Evolutionary conservation across 2,113 vertebrate genomes (phyloP), one percentile per base, ranked within the genome.

Genomic region (Silurus asotus): DNA sequence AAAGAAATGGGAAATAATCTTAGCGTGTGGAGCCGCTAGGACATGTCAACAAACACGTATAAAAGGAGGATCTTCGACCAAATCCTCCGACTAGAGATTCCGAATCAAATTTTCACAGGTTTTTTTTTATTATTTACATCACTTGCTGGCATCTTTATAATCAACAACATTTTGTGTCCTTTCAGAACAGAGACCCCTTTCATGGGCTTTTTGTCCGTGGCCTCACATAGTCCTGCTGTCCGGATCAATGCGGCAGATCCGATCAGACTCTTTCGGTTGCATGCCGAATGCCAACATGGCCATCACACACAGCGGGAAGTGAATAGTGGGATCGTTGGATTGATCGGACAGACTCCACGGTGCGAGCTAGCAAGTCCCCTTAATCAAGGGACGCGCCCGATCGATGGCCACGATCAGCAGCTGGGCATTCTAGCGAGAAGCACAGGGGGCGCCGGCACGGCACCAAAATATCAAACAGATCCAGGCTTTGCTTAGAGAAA

Each of bases 291-390:
- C 92, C 94, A 94, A 94, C 94, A 93, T 93, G 92, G 92, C 93
- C 92, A 94, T 95, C 94, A 94, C 89, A 87, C 95, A 93, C 95
- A 94, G 94, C 92, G 86, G 93, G 94, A 93, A 92, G 90, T 94
- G 92, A 94, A 93, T 91, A 90, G 90, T 92, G 90, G 91, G 90
- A 94, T 94, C 88, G 91, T 94, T 90, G 90, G 90, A 95, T 94
- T 94, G 94, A 95, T 94, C 92, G 82, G 89, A 91, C 90, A 78
- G 88, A 93, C 91, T 94, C 93, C 90, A 90, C 90, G 79, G 88
- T 85, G 86, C 81, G 77, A 89, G 87, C 83, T 72, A 82, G 86
- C 91, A 89, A 92, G 91, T 89, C 91, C 90, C 37, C 7, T 88
- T 92, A 95, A 94, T 94, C 93, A 94, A 37, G 86, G 90, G 89